Percentiles rank a stretch among this genome's conserved stretches.
phyloP scores from a whole-genome alignment of 2,888 invertebrate species.

The Heteromurus nitidus region DNA sequence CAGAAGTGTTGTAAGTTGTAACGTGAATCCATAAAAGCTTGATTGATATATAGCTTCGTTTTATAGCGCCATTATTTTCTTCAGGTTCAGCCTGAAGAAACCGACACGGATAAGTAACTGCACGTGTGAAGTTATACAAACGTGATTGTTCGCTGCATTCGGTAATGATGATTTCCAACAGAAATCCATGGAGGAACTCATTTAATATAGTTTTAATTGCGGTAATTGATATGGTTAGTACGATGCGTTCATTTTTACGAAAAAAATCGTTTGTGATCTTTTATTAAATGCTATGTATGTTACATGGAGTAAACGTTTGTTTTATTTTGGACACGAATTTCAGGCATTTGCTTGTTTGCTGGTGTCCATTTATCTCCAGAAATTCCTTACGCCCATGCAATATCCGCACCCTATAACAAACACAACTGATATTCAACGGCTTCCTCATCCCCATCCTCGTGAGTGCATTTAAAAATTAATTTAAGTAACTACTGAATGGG shows the following conservation, averaged over 20 bases:
- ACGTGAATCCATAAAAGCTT: no score
- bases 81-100: neutral
- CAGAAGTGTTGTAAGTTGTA: no score
- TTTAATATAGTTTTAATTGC: conserved; percentile 42
- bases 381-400: conserved; percentile 13
- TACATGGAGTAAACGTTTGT: neutral
- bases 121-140: neutral
- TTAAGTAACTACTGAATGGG: neutral
- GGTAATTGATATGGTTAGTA: conserved; percentile 51
- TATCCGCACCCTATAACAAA: neutral
- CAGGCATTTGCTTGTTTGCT: conserved; percentile 50
- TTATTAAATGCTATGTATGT: neutral
- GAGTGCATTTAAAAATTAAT: neutral
- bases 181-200: conserved; percentile 43
- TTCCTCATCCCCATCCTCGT: conserved; percentile 34
- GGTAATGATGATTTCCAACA: conserved; percentile 14
- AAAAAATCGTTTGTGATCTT: neutral
- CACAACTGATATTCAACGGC: conserved; percentile 4
- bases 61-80: neutral
- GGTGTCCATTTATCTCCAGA: conserved; percentile 43
- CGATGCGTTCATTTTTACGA: neutral
- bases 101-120: neutral
- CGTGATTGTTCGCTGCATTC: neutral
- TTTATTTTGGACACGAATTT: neutral
- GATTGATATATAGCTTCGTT: neutral